Conservation (phyloP, 1,140 invertebrate genomes). For the Plectus sambesii region DNA sequence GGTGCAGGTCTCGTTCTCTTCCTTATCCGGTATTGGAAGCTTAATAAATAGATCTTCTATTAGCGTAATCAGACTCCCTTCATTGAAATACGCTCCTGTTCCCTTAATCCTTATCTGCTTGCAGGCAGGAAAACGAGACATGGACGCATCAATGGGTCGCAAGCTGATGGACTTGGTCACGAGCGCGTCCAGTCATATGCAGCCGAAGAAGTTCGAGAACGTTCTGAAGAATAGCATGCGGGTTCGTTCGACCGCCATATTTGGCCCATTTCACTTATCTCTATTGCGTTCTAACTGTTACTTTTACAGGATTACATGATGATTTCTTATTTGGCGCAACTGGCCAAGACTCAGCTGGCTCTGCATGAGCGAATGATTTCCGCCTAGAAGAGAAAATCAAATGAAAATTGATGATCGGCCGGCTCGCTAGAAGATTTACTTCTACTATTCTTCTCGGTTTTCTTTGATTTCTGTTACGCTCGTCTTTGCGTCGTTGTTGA, state of each 20-base stretch:
- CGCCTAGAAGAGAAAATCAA: too few relatives aligned
- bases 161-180: conserved; percentile 39
- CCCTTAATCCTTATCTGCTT: conserved; percentile 21
- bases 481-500: too few relatives aligned
- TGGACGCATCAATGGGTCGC: conserved; percentile 33
- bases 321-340: conserved; percentile 39
- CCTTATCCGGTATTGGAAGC: too few relatives aligned
- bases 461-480: too few relatives aligned
- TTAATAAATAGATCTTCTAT: too few relatives aligned
- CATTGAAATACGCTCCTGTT: too few relatives aligned
- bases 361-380: conserved; percentile 37
- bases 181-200: conserved; percentile 35
- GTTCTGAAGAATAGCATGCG: conserved; percentile 38
- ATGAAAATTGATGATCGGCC: too few relatives aligned
- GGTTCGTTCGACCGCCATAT: conserved; percentile 17
- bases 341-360: conserved; percentile 41
- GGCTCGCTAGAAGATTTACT: too few relatives aligned
- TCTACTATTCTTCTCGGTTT: too few relatives aligned
- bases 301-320: conserved; percentile 39
- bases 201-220: conserved; percentile 35
- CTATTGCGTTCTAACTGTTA: neutral
- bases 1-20: too few relatives aligned
- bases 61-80: too few relatives aligned
- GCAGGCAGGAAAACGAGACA: too few relatives aligned
- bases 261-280: conserved; percentile 2